Percentiles rank a stretch among this genome's conserved stretches.
Evolutionary conservation across 2,113 vertebrate species (phyloP).

Genomic region (Gallinago media): DNA sequence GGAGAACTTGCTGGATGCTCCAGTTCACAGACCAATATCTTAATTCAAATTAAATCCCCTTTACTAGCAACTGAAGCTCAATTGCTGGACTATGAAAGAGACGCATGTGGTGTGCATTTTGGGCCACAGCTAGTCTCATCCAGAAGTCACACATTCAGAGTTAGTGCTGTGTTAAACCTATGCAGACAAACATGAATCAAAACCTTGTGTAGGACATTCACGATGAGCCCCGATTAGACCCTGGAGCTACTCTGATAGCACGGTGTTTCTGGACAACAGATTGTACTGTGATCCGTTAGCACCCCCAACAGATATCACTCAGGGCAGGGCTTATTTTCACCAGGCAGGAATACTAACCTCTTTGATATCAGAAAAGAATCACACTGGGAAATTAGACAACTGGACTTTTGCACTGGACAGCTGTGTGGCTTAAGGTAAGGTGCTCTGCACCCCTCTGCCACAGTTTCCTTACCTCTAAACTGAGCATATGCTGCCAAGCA

Average conservation of each 20-base stretch:
- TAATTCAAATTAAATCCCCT: not conserved
- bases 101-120: accelerated
- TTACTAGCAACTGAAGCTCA: not conserved
- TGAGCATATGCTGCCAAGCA: not conserved
- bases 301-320: not conserved
- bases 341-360: not conserved
- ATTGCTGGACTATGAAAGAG: not conserved
- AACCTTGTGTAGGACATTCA: not conserved
- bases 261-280: not conserved
- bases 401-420: not conserved
- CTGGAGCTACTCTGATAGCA: not conserved
- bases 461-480: not conserved
- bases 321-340: not conserved
- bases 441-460: not conserved
- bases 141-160: not conserved
- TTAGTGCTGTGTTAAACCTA: not conserved
- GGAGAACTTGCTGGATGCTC: not conserved
- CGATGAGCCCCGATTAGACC: not conserved
- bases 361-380: not conserved
- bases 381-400: not conserved
- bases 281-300: not conserved
- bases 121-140: not conserved
- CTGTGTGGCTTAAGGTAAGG: not conserved
- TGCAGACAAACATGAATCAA: not conserved
- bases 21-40: not conserved